These are phyloP conservation scores for Melanophora roralis DNA, from an alignment of 2,888 invertebrate genomes.

Conservation along the genomic window DNA sequence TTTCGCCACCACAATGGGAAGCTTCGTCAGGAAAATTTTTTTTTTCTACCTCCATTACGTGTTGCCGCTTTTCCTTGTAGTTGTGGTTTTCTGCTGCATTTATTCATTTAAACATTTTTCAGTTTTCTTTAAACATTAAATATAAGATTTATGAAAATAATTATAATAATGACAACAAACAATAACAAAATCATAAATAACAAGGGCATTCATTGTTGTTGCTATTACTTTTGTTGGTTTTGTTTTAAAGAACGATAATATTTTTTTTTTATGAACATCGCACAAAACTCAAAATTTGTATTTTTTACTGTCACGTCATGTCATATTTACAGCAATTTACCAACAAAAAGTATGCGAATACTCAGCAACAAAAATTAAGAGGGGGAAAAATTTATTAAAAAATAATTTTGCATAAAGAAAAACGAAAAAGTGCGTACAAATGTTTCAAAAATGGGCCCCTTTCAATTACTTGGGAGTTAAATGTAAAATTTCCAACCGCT, in stretches of 20 bases:
- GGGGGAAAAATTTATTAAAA: too few relatives aligned
- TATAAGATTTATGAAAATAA: conserved; percentile 66
- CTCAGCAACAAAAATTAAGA: background rate
- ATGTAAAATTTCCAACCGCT: too few relatives aligned
- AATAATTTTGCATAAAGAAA: too few relatives aligned
- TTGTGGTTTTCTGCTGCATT: background rate
- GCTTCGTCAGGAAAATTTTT: too few relatives aligned
- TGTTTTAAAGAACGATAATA: conserved; percentile 29
- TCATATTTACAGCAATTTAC: conserved; percentile 28
- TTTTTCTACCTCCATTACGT: background rate
- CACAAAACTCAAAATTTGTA: conserved; percentile 50
- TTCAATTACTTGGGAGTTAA: too few relatives aligned
- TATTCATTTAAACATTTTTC: background rate
- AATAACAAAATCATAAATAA: conserved; percentile 7
- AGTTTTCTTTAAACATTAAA: conserved; percentile 17
- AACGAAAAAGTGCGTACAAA: too few relatives aligned
- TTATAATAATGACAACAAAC: conserved; percentile 69
- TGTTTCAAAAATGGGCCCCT: too few relatives aligned
- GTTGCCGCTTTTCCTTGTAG: background rate
- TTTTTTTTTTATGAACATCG: conserved; percentile 69
- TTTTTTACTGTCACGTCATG: conserved; percentile 57
- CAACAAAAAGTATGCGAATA: background rate
- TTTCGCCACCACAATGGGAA: too few relatives aligned
- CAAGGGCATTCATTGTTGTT: background rate
- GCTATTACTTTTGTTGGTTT: background rate